Conservation (phyloP, 2,888 invertebrate genomes). For the Eulithis testata region DNA sequence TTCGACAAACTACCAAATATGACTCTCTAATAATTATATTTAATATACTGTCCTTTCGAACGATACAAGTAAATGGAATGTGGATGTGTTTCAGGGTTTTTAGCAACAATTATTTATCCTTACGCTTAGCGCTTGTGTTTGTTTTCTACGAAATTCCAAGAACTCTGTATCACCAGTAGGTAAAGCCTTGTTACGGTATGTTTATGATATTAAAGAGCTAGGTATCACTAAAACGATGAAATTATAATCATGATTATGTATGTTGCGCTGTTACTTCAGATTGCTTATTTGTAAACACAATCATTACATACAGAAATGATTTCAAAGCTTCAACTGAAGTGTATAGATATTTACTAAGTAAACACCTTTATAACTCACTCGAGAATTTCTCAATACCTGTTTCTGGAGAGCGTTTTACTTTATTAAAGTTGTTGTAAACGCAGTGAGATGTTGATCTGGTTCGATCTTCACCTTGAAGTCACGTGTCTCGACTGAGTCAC, state of each 20-base stretch:
- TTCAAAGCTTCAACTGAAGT: slow-evolving; percentile 3
- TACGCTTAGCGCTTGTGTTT: neutral
- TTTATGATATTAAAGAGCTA: slow-evolving; percentile 5
- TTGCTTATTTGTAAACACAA: slow-evolving; percentile 18
- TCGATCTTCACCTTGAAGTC: slow-evolving; percentile 71
- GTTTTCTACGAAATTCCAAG: slow-evolving; percentile 10
- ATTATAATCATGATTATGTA: neutral
- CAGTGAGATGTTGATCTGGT: slow-evolving; percentile 44
- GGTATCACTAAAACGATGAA: slow-evolving; percentile 13
- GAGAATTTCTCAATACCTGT: slow-evolving; percentile 20
- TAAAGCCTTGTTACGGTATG: slow-evolving; percentile 6
- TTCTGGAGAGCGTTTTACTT: slow-evolving; percentile 20
- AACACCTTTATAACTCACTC: slow-evolving; percentile 7
- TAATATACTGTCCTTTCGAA: slow-evolving; percentile 9
- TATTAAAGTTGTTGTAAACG: slow-evolving; percentile 19
- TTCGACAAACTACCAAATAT: slow-evolving; percentile 26
- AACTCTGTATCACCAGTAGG: slow-evolving; percentile 5
- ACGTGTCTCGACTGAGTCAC: slow-evolving; percentile 67
- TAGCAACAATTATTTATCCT: neutral
- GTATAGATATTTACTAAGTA: neutral
- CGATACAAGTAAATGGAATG: neutral
- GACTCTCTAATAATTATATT: slow-evolving; percentile 11
- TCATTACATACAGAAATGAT: slow-evolving; percentile 1
- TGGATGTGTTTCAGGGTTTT: neutral
- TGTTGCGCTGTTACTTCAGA: slow-evolving; percentile 15